These are phyloP conservation scores for Plumapathes pennacea DNA, from an alignment of 92 coral and sea anemone genomes.

Conservation along the genomic window DNA sequence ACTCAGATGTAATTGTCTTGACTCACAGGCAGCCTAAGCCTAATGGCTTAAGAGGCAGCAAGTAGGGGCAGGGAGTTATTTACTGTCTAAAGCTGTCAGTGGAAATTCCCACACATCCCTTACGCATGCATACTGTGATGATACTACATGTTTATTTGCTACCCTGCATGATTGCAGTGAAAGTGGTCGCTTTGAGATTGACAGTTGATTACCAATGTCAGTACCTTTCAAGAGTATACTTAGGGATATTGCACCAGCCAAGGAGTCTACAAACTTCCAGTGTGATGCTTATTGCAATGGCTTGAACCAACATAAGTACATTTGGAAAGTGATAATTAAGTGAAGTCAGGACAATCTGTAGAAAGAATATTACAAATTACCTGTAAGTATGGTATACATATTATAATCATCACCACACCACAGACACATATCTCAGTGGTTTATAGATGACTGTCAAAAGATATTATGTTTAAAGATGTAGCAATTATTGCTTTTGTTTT, in stretches of 20 bases:
- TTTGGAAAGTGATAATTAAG: constrained; percentile 75
- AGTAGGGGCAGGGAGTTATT: too few relatives aligned
- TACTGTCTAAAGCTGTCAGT: not conserved
- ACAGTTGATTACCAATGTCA: not conserved
- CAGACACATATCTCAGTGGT: not conserved
- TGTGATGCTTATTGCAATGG: constrained; percentile 29
- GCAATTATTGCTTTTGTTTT: not conserved
- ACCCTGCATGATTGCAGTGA: too few relatives aligned
- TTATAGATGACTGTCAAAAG: too few relatives aligned
- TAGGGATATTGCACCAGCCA: constrained; percentile 40
- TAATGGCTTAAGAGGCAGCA: not conserved
- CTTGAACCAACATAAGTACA: constrained; percentile 72
- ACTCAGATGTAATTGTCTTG: not conserved
- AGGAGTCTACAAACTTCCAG: constrained; percentile 52
- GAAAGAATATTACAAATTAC: not conserved
- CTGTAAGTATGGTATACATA: not conserved
- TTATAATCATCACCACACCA: not conserved
- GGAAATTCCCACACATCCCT: not conserved
- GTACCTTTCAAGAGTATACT: constrained; percentile 74
- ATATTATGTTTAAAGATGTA: too few relatives aligned
- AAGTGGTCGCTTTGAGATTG: too few relatives aligned
- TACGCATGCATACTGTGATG: too few relatives aligned
- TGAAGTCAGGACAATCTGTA: constrained; percentile 75
- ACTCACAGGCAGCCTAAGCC: not conserved
- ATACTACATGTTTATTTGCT: too few relatives aligned